A percentile compares a stretch with the other conserved stretches of the same genome.
phyloP scores from a whole-genome alignment of 2,797 vertebrate species.

The Tapirus indicus region DNA sequence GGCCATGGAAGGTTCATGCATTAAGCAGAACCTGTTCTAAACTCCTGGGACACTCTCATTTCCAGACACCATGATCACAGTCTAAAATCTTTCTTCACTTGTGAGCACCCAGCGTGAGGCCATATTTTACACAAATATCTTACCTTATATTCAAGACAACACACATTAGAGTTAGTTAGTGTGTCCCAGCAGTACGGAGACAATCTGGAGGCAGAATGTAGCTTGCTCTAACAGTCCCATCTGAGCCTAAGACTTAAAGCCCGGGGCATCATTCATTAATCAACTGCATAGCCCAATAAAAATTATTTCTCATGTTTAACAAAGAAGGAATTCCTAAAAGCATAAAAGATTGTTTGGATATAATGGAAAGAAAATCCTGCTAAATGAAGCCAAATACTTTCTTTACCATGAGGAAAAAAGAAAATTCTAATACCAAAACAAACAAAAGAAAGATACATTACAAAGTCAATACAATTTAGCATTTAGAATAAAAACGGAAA shows the following conservation, averaged over 20 bases:
- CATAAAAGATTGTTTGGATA: background rate
- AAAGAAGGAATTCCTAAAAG: background rate
- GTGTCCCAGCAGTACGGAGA: background rate
- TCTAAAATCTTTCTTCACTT: background rate
- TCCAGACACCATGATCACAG: background rate
- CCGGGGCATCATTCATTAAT: background rate
- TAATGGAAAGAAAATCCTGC: background rate
- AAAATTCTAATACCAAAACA: background rate
- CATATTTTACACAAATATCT: conserved; percentile 25
- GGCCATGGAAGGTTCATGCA: background rate
- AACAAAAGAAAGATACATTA: conserved; percentile 55
- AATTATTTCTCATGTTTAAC: background rate
- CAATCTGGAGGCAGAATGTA: background rate
- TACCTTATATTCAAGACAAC: background rate
- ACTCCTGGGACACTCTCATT: background rate
- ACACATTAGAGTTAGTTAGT: background rate
- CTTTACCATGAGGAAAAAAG: background rate
- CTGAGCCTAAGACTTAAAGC: background rate
- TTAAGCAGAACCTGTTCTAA: background rate
- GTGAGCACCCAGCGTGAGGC: background rate
- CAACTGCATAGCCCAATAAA: background rate
- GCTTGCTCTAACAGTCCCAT: background rate
- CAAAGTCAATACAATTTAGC: background rate
- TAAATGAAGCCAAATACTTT: conserved; percentile 25
- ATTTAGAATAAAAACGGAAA: conserved; percentile 1